Evolutionary conservation across 2,797 vertebrate species (phyloP).

Genomic region (Centropyge bicolor): DNA sequence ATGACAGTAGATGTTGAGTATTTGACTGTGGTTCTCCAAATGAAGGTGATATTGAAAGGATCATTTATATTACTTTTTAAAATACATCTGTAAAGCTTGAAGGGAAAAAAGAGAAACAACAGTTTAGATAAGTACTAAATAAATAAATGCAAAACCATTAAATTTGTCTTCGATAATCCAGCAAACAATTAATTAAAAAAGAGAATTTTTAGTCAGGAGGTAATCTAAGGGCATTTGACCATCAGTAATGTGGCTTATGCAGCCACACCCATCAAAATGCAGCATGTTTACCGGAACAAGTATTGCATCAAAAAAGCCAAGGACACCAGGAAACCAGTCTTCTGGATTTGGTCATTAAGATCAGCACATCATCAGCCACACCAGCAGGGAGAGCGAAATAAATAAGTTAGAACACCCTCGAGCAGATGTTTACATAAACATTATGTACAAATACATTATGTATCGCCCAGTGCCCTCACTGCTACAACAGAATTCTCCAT

Average conservation of each 20-base stretch:
- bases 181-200: constrained; percentile 18
- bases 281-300: constrained; percentile 37
- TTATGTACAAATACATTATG: constrained; percentile 81
- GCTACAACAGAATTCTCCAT: constrained; percentile 79
- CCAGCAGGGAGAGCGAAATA: constrained; percentile 62
- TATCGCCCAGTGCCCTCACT: constrained; percentile 75
- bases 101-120: not conserved
- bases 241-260: constrained; percentile 27
- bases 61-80: constrained; percentile 23
- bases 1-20: not conserved
- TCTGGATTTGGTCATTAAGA: constrained; percentile 74
- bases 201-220: constrained; percentile 13
- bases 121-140: constrained; percentile 2
- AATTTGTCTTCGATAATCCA: constrained; percentile 36
- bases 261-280: constrained; percentile 31
- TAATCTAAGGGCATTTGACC: constrained; percentile 35
- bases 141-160: constrained; percentile 29
- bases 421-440: constrained; percentile 86
- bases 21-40: constrained; percentile 11
- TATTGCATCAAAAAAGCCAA: constrained; percentile 50
- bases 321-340: constrained; percentile 48
- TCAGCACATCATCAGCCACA: constrained; percentile 75
- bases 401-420: constrained; percentile 79
- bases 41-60: not conserved
- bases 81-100: constrained; percentile 22